A percentile compares a stretch with the other conserved stretches of the same genome.
Conservation (phyloP, 1,140 invertebrate species). For the Teleogryllus occipitalis region DNA sequence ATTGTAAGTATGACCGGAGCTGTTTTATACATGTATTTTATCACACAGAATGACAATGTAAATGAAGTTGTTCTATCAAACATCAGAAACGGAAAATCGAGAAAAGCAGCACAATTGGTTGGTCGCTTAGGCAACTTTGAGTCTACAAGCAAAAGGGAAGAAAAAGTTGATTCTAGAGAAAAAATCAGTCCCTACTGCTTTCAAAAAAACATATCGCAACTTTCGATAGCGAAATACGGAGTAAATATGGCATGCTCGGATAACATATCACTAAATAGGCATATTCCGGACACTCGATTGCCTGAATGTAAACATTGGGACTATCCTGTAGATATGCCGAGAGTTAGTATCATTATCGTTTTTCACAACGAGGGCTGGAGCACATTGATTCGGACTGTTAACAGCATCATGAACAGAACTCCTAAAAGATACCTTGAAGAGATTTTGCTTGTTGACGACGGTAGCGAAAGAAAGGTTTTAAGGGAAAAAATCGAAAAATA, state of each 20-base stretch:
- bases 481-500: slow-evolving; percentile 65
- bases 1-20: too few species aligned
- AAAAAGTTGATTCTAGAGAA: slow-evolving; percentile 40
- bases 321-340: slow-evolving; percentile 48
- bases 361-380: slow-evolving; percentile 94
- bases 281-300: slow-evolving; percentile 73
- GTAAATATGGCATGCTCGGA: slow-evolving; percentile 85
- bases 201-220: slow-evolving; percentile 64
- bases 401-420: slow-evolving; percentile 76
- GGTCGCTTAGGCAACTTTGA: too few species aligned
- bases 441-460: slow-evolving; percentile 89
- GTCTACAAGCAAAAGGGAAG: slow-evolving; percentile 53
- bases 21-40: too few species aligned
- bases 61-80: too few species aligned
- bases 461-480: slow-evolving; percentile 75
- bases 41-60: too few species aligned
- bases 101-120: too few species aligned
- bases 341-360: slow-evolving; percentile 76
- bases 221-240: slow-evolving; percentile 70
- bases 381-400: slow-evolving; percentile 74
- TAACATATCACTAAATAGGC: slow-evolving; percentile 75
- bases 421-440: slow-evolving; percentile 66
- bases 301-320: slow-evolving; percentile 52
- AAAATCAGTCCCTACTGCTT: slow-evolving; percentile 62
- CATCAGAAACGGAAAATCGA: too few species aligned